Evolutionary conservation across 2,113 vertebrate genomes (phyloP), one percentile per base, ranked within the genome.

Genomic region (Potamarius usumacintae): DNA sequence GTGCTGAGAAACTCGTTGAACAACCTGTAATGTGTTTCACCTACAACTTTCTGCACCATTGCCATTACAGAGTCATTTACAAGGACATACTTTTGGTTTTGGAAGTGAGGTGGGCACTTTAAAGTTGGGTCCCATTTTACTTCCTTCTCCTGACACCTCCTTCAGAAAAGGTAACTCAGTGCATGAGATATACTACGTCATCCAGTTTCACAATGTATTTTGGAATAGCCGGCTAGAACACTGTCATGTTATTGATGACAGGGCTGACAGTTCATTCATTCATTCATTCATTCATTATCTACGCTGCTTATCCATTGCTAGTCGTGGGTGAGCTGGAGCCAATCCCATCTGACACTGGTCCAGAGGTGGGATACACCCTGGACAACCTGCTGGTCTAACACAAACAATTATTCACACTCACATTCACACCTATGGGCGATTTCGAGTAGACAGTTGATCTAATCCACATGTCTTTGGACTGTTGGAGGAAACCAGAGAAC

Each of bases 1-100:
- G 83, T 84, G 52, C 62, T 17, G 53, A 86, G 63, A 63, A 30
- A 15, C 53, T 25, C 42, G 20, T 52, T 63, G 22, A 58, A 72
- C 71, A 74, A 34, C 30, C 74, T 76, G 30, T 22, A 48, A 83
- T 60, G 82, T 25, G 72, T 74, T 84, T 84, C 52, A 18, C 83
- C 57, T 85, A 25, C 55, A 57, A 85, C 72, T 85, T 85, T 58
- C 71, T 55, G 27, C 42, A 22, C 30, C 11, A 4, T n/a, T 76
- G 27, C 5, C 55, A 62, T 60, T 76, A 76, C 15, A 1, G 27
- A 85, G 55, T 18, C 84, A 62, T 85, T 62, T 76, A 85, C 71
- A 85, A 76, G 7, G 22, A 58, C n/a, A 53, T 58, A 58, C 9
- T 76, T 85, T 76, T 60, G 71, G 55, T 17, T 85, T 85, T 62